phyloP scores from a whole-genome alignment of 1,140 invertebrate species.

The Pararge aegeria region DNA sequence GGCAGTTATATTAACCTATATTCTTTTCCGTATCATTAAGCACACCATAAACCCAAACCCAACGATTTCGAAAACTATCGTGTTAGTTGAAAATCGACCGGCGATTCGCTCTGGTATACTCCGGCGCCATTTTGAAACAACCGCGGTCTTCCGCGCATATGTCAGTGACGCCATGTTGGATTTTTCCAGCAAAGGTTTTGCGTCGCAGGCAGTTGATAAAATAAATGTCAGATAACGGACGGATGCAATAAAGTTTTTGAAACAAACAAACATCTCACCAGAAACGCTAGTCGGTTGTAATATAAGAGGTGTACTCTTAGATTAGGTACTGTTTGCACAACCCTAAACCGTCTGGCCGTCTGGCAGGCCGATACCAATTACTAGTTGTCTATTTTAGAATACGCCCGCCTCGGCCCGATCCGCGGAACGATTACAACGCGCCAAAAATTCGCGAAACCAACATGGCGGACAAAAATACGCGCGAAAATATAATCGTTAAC shows the following conservation, averaged over 20 bases:
- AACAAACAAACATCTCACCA: slow-evolving; percentile 31
- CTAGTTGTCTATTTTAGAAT: slow-evolving; percentile 61
- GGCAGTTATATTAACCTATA: too few species aligned
- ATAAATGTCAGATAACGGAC: neutral
- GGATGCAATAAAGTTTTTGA: too few species aligned
- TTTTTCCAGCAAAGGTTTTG: neutral
- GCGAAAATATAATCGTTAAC: slow-evolving; percentile 21
- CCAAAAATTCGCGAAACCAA: slow-evolving; percentile 38
- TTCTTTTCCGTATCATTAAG: too few species aligned
- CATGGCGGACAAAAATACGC: slow-evolving; percentile 32
- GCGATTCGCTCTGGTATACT: slow-evolving; percentile 8
- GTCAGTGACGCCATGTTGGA: neutral
- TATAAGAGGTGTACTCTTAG: too few species aligned
- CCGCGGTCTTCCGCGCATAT: neutral
- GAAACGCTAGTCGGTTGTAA: too few species aligned
- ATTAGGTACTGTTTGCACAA: slow-evolving; percentile 16
- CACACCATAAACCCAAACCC: slow-evolving; percentile 2
- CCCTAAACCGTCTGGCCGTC: slow-evolving; percentile 51
- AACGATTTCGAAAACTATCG: slow-evolving; percentile 13
- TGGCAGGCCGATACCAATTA: slow-evolving; percentile 55
- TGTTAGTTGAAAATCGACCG: slow-evolving; percentile 15
- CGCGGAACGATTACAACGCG: slow-evolving; percentile 25
- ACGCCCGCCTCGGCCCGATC: slow-evolving; percentile 28
- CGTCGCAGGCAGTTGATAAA: neutral
- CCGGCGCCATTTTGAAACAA: slow-evolving; percentile 4